Evolutionary conservation across 2,113 vertebrate species (phyloP).

Genomic region (Phalacrocorax brasilianus): DNA sequence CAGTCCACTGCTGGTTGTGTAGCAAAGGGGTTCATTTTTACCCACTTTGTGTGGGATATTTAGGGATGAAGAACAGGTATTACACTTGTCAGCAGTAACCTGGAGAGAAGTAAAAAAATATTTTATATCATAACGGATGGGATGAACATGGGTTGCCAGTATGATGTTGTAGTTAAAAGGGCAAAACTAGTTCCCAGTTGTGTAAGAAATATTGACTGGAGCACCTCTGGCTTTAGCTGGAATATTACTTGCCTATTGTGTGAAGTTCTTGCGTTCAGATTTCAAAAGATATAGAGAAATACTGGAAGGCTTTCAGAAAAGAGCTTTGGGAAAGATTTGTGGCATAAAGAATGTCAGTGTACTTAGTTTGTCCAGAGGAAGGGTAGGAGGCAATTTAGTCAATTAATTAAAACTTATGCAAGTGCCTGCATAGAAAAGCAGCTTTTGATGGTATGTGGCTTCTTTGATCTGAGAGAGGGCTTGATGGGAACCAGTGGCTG

Average conservation of each 20-base stretch:
- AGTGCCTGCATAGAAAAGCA: constrained; percentile 18
- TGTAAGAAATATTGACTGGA: background rate
- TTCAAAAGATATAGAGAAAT: background rate
- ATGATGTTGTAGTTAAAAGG: background rate
- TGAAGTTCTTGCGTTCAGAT: background rate
- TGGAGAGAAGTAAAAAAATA: background rate
- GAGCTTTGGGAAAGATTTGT: background rate
- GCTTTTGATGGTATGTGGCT: background rate
- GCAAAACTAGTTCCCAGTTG: background rate
- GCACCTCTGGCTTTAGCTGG: background rate
- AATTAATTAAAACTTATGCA: constrained; percentile 30
- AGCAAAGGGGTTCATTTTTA: background rate
- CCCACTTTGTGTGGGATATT: background rate
- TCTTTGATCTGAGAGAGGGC: constrained; percentile 15
- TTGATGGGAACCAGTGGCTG: background rate
- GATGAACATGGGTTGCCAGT: background rate
- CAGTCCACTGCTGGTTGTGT: background rate
- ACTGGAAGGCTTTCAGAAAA: background rate
- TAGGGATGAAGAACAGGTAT: background rate
- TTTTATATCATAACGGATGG: background rate
- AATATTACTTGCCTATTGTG: background rate
- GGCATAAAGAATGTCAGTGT: background rate
- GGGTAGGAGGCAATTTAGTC: background rate
- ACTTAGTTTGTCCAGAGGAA: background rate
- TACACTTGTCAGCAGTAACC: background rate